Conservation (phyloP, 2,797 vertebrate genomes). For the Buphagus erythrorhynchus region DNA sequence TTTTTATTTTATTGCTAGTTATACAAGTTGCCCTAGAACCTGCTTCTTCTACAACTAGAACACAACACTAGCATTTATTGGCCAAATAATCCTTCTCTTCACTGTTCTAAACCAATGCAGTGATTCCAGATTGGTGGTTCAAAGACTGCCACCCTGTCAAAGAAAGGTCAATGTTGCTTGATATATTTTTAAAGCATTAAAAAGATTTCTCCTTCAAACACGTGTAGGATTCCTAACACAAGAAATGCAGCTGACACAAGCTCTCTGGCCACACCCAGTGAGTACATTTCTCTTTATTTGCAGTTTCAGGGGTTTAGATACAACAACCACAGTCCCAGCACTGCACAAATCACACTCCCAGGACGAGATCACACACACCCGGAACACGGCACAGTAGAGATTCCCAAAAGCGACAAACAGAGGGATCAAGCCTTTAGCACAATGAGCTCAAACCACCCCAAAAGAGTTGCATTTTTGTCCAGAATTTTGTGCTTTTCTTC, state of each 20-base stretch:
- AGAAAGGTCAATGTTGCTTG: not conserved
- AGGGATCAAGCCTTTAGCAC: not conserved
- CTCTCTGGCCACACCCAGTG: not conserved
- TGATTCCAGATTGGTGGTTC: not conserved
- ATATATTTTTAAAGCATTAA: not conserved
- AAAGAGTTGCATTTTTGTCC: not conserved
- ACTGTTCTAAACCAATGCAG: not conserved
- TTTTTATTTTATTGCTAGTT: not conserved
- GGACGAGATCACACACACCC: not conserved
- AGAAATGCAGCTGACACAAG: not conserved
- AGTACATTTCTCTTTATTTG: conserved; percentile 46
- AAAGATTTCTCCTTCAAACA: not conserved
- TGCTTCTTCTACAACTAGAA: not conserved
- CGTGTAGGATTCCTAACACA: accelerated
- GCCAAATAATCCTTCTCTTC: not conserved
- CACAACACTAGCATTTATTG: not conserved
- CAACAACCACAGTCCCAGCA: conserved; percentile 2
- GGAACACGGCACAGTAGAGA: not conserved
- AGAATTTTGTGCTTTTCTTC: not conserved
- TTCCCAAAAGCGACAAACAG: not conserved
- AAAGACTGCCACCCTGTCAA: not conserved
- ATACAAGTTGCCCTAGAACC: not conserved
- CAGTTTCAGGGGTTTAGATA: conserved; percentile 6
- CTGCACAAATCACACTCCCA: not conserved
- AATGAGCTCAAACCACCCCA: not conserved